Evolutionary conservation across 2,888 invertebrate species (phyloP).

Genomic region (Axea sp.): DNA sequence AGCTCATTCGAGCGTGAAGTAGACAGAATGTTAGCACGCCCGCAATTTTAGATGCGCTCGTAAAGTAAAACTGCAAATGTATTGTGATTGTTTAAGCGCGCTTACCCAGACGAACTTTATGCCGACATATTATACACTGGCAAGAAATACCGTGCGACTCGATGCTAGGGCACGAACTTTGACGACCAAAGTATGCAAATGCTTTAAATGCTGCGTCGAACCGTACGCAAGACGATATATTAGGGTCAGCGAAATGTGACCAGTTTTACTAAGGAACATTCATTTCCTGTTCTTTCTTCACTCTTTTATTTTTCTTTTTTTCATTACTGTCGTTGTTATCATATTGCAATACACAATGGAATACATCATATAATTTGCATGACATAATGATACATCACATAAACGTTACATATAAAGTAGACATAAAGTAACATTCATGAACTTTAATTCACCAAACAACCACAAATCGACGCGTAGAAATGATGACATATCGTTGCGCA

Average conservation of each 20-base stretch:
- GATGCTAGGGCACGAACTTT: conserved; percentile 21
- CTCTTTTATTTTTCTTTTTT: background rate
- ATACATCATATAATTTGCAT: too few relatives aligned
- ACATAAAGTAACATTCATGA: too few relatives aligned
- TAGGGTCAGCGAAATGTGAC: background rate
- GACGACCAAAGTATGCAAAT: conserved; percentile 16
- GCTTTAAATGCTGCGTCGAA: conserved; percentile 5
- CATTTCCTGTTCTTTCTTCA: background rate
- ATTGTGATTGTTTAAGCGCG: conserved; percentile 40
- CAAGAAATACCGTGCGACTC: conserved; percentile 4
- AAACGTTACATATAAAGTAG: too few relatives aligned
- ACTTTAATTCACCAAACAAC: too few relatives aligned
- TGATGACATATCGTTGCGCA: too few relatives aligned
- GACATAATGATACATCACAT: too few relatives aligned
- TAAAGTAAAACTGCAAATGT: conserved; percentile 45
- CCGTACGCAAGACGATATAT: conserved; percentile 1
- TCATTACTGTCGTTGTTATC: background rate
- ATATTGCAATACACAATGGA: too few relatives aligned
- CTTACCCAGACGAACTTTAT: conserved; percentile 30
- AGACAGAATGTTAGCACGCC: conserved; percentile 35
- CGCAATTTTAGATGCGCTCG: conserved; percentile 43
- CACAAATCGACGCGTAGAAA: too few relatives aligned
- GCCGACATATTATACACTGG: conserved; percentile 15
- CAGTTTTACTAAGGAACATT: background rate
- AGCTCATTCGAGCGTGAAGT: conserved; percentile 42